Conservation (phyloP, 1,140 invertebrate species). For the Diuraphis noxia region DNA sequence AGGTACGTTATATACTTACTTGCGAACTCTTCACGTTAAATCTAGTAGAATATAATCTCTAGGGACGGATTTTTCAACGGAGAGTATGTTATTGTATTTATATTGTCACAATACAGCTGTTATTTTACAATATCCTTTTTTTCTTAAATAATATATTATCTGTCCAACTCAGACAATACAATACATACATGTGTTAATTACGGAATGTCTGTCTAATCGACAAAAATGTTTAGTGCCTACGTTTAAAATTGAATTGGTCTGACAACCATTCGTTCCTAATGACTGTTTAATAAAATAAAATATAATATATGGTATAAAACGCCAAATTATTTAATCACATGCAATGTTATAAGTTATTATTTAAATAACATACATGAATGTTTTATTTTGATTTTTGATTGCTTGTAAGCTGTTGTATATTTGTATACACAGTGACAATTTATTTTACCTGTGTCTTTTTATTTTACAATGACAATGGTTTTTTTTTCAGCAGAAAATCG, state of each 20-base stretch:
- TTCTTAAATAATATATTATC: not conserved
- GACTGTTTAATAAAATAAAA: not conserved
- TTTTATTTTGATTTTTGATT: too few relatives aligned
- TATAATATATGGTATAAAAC: too few relatives aligned
- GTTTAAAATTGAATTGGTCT: not conserved
- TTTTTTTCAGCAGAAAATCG: constrained; percentile 18
- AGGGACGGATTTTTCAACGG: not conserved
- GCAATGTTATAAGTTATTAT: too few relatives aligned
- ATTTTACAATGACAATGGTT: not conserved
- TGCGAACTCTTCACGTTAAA: not conserved
- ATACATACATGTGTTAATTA: too few relatives aligned
- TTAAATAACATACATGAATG: too few relatives aligned
- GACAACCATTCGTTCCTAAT: not conserved
- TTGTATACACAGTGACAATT: too few relatives aligned
- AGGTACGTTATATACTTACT: too few relatives aligned
- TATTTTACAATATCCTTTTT: not conserved
- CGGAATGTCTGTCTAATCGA: not conserved
- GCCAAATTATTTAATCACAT: too few relatives aligned
- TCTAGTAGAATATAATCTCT: not conserved
- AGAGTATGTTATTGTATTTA: not conserved
- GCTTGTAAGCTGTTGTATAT: too few relatives aligned
- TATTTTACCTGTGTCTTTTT: too few relatives aligned
- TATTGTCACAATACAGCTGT: not conserved
- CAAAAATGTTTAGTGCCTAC: not conserved
- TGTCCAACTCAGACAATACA: not conserved